Evolutionary conservation across 2,113 vertebrate genomes (phyloP).

Genomic region (Crypturellus undulatus): DNA sequence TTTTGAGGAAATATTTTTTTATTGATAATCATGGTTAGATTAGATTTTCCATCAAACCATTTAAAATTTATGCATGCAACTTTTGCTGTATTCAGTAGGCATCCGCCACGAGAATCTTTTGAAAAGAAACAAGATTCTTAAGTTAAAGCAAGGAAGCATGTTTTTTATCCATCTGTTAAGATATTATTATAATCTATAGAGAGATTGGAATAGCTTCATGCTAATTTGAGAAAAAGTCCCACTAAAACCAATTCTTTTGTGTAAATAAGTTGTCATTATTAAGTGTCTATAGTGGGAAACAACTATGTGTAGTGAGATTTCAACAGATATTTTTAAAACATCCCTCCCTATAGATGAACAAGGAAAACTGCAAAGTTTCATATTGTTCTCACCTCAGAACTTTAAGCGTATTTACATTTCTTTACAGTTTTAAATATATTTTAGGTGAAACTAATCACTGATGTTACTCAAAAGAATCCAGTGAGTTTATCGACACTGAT

Average conservation of each 20-base stretch:
- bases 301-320: neutral
- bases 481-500: neutral
- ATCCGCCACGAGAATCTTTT: neutral
- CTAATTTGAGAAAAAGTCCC: neutral
- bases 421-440: neutral
- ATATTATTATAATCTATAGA: neutral
- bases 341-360: neutral
- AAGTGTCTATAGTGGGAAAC: neutral
- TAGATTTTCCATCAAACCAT: neutral
- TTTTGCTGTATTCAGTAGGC: neutral
- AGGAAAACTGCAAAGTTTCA: neutral
- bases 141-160: neutral
- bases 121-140: neutral
- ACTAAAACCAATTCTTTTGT: fast-evolving
- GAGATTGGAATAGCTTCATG: neutral
- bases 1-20: slow-evolving; percentile 6
- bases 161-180: neutral
- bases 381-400: neutral
- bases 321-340: neutral
- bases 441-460: neutral
- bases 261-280: neutral
- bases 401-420: neutral
- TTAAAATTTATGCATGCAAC: neutral
- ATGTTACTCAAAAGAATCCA: neutral
- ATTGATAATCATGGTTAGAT: neutral